Evolutionary conservation across 2,888 invertebrate species (phyloP), one percentile per base, ranked within the genome.

Genomic region (Cheilosia scutellata): DNA sequence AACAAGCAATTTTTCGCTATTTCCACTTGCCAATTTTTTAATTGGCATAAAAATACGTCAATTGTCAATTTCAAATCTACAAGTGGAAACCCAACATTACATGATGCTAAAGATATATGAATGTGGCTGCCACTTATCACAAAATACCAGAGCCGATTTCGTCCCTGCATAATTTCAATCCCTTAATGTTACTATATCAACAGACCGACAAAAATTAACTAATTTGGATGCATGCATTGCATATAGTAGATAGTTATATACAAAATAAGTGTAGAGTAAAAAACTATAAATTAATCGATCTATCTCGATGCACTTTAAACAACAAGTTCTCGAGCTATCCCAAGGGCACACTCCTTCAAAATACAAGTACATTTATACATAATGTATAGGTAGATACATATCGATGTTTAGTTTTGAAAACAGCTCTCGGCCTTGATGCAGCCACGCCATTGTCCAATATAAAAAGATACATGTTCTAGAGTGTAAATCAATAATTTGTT

Each of bases 401-500:
- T 11, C 11, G 37, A 11, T 37, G 37, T 37, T 37, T 77, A 66
- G 40, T 65, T 71, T 71, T 66, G 13, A 62, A 63, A 70, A 76
- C 33, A 27, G 13, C 11, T n/a, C n/a, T 66, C 31, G 55, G 2
- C 80, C 71, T 79, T 74, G 79, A 27, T 66, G 11, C 25, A 66
- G 20, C 51, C 42, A 11, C 49, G 47, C 42, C 51, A 58, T 82
- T 57, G 57, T 75, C 60, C 58, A 57, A 31, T 47, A 37, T 53
- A 51, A 31, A 29, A 55, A 57, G 20, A 53, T 13, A 25, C 49
- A 49, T 20, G 27, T 75, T 60, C 60, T 51, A 16, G 20, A 84
- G 83, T 75, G 79, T 58, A 58, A 84, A 75, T 84, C 83, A 75
- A 84, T 79, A 70, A 42, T 49, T 66, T 70, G 72, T 79, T 79